Percentiles rank a stretch among this genome's conserved stretches.
Conservation (phyloP, 2,113 vertebrate genomes). For the Aramus guarauna region DNA sequence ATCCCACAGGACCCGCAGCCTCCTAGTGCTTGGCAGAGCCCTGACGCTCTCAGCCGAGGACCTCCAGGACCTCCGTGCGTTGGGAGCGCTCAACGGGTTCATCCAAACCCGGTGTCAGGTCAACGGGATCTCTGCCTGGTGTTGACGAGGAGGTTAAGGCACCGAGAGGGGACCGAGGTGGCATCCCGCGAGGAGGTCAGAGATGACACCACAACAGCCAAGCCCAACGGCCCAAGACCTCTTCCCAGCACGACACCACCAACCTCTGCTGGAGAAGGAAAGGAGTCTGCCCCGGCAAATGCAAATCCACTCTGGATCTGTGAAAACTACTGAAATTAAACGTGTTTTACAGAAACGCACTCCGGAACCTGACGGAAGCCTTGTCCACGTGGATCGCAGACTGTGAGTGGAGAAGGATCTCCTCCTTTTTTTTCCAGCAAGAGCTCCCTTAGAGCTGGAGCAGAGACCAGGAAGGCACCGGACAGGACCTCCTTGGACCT, state of each 20-base stretch:
- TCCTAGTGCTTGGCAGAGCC: background rate
- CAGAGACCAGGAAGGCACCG: background rate
- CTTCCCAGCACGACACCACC: fast-evolving
- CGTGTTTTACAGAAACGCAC: background rate
- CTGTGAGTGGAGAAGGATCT: background rate
- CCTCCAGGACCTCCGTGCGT: background rate
- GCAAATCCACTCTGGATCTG: background rate
- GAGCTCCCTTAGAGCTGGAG: background rate
- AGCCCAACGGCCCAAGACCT: background rate
- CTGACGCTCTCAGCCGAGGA: fast-evolving
- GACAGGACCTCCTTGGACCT: background rate
- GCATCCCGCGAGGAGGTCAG: background rate
- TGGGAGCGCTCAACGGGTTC: background rate
- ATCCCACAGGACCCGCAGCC: background rate
- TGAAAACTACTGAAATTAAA: background rate
- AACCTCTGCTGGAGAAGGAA: background rate
- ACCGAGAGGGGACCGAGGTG: background rate
- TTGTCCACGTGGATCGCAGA: background rate
- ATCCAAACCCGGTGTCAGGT: background rate
- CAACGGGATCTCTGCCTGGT: background rate
- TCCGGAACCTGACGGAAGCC: background rate
- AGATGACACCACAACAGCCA: background rate
- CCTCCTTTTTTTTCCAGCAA: background rate
- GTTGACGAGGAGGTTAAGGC: background rate
- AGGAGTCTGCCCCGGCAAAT: background rate